Conservation (phyloP, 2,113 vertebrate genomes). For the Mirounga angustirostris region DNA sequence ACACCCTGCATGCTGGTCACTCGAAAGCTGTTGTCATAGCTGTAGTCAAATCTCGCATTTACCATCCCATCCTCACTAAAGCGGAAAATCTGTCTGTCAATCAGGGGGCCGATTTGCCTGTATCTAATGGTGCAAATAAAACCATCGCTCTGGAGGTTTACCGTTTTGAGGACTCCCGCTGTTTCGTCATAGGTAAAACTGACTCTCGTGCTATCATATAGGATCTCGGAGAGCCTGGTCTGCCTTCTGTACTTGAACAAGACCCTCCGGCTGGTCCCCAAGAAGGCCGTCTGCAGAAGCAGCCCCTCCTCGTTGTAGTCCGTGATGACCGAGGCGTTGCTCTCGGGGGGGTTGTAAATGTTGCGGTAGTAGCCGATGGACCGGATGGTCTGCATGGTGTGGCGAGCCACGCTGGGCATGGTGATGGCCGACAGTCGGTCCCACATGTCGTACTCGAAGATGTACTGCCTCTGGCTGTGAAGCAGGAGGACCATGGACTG, state of each 20-base stretch:
- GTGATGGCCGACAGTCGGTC: conserved; percentile 97
- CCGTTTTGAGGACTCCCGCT: conserved; percentile 96
- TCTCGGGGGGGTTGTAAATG: conserved; percentile 98
- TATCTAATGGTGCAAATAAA: conserved; percentile 99
- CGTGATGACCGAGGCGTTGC: conserved; percentile 96
- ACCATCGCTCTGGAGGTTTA: conserved; percentile 98
- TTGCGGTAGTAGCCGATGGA: conserved; percentile 99
- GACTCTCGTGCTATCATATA: conserved; percentile 97
- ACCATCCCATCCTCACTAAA: conserved; percentile 99
- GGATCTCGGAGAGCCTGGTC: conserved; percentile 96
- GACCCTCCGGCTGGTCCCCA: conserved; percentile 96
- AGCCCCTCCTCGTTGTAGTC: conserved; percentile 99
- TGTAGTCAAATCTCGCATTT: conserved; percentile 98
- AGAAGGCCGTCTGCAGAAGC: conserved; percentile 94
- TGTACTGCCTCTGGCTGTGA: conserved; percentile 98
- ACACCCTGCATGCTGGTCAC: conserved; percentile 99
- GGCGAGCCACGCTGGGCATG: conserved; percentile 98
- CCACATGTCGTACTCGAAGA: conserved; percentile 96
- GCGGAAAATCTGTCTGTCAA: conserved; percentile 99
- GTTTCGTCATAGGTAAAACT: conserved; percentile 99
- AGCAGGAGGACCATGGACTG: conserved; percentile 99
- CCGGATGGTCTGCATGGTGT: conserved; percentile 98
- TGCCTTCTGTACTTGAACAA: conserved; percentile 96
- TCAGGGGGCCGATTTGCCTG: conserved; percentile 95
- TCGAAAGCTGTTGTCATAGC: conserved; percentile 97